Evolutionary conservation across 2,888 invertebrate genomes (phyloP), one percentile per base, ranked within the genome.

Genomic region (Mystacides longicornis): DNA sequence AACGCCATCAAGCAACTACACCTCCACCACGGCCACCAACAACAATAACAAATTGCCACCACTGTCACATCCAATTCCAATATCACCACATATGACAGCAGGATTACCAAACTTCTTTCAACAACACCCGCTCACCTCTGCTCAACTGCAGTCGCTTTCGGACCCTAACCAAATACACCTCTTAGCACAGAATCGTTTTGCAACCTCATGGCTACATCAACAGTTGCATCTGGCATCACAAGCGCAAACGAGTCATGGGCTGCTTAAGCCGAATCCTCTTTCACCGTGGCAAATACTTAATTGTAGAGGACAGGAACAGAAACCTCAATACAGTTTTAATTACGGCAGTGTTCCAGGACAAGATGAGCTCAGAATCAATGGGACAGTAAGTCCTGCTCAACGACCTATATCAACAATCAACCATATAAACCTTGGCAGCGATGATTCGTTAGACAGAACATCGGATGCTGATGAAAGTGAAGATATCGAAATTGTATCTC

Each of bases 271-370:
- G 0, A 77, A 77, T 63, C 78, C 77, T 0, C 74, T 76, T 45
- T 74, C 75, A 1, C 77, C 78, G 1, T 82, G 81, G 82, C 79
- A 81, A 52, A 78, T 81, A 71, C 72, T 81, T 64, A 81, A 81
- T 0, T 81, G 79, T 64, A 72, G 74, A 52, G 64, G 63, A 54
- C 65, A 69, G 20, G 71, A 73, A 72, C 64, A 50, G 31, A 51
- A 54, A 55, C 22, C 33, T n/a, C 43, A 54, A 22, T 49, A 31
- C n/a, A 16, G 37, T 31, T 54, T 54, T 53, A 45, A 54, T 19
- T 52, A 56, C 33, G 43, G 49, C 19, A 23, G 47, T 27, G 4
- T 58, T 19, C 53, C 46, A 42, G 52, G 49, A 33, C 51, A 56
- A 20, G 54, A 54, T 4, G 43, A 51, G n/a, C 23, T 57, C 27